Conservation (phyloP, 2,888 invertebrate species). For the Metopia argyrocephala region DNA sequence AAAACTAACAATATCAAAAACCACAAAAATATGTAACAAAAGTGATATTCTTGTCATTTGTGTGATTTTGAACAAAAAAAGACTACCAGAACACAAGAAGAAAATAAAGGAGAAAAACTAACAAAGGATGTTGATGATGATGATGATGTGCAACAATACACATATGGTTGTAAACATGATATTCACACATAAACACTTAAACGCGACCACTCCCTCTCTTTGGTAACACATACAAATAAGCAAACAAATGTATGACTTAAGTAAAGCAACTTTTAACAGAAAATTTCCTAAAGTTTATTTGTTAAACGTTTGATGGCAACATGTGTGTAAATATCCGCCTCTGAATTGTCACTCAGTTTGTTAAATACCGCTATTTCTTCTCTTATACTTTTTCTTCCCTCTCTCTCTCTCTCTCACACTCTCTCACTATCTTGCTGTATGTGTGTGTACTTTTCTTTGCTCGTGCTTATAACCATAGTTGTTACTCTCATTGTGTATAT, state of each 20-base stretch:
- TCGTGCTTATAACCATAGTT: no score
- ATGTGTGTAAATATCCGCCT: slow-evolving; percentile 57
- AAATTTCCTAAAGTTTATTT: slow-evolving; percentile 41
- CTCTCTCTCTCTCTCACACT: neutral
- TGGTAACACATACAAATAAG: slow-evolving; percentile 4
- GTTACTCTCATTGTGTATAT: neutral
- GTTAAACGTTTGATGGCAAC: slow-evolving; percentile 49
- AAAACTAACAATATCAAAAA: slow-evolving; percentile 3
- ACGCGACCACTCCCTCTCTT: neutral
- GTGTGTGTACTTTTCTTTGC: no score
- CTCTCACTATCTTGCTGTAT: no score
- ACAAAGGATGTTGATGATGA: no score
- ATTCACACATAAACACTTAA: neutral
- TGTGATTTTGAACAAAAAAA: slow-evolving; percentile 13
- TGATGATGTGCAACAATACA: slow-evolving; percentile 13
- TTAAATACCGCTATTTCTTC: neutral
- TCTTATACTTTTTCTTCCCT: neutral
- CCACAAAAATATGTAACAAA: slow-evolving; percentile 30
- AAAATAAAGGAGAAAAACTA: slow-evolving; percentile 26
- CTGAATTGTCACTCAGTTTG: slow-evolving; percentile 34
- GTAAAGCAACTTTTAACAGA: slow-evolving; percentile 13
- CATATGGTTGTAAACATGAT: neutral
- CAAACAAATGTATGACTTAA: neutral
- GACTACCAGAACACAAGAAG: neutral
- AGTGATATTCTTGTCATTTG: slow-evolving; percentile 35